Percentiles rank a stretch among this genome's conserved stretches.
phyloP scores from a whole-genome alignment of 2,113 vertebrate genomes.

The Pithys albifrons region DNA sequence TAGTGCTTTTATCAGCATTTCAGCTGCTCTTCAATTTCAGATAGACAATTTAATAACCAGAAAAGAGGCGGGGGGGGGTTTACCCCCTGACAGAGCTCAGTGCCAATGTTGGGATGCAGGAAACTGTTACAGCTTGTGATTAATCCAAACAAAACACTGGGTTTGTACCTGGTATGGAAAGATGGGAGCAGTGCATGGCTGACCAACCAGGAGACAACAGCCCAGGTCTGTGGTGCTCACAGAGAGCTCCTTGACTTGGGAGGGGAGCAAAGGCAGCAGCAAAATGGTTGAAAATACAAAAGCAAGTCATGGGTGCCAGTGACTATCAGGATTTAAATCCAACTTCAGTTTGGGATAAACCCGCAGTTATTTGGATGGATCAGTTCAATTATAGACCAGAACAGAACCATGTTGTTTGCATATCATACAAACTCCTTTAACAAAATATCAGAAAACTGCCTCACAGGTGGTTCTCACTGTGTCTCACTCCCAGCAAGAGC shows the following conservation, averaged over 20 bases:
- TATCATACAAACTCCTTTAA: background rate
- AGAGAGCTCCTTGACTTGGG: rapidly evolving
- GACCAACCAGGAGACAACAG: rapidly evolving
- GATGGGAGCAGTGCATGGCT: rapidly evolving
- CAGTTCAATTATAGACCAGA: background rate
- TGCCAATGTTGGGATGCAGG: background rate
- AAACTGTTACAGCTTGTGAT: background rate
- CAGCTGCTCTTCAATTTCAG: background rate
- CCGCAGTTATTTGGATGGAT: background rate
- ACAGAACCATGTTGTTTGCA: background rate
- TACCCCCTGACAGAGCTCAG: background rate
- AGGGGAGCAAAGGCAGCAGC: background rate
- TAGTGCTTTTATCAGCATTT: conserved; percentile 58
- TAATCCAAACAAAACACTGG: background rate
- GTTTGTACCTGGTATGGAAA: background rate
- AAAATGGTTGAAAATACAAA: background rate
- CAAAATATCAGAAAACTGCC: background rate
- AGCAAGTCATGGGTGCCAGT: background rate
- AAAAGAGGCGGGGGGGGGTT: background rate
- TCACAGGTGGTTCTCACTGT: background rate
- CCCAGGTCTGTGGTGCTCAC: background rate
- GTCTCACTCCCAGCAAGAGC: background rate
- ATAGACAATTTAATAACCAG: conserved; percentile 11
- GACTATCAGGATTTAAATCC: background rate
- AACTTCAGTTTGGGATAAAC: background rate